Evolutionary conservation across 2,797 vertebrate species (phyloP).

Genomic region (Hippopotamyrus pictus): DNA sequence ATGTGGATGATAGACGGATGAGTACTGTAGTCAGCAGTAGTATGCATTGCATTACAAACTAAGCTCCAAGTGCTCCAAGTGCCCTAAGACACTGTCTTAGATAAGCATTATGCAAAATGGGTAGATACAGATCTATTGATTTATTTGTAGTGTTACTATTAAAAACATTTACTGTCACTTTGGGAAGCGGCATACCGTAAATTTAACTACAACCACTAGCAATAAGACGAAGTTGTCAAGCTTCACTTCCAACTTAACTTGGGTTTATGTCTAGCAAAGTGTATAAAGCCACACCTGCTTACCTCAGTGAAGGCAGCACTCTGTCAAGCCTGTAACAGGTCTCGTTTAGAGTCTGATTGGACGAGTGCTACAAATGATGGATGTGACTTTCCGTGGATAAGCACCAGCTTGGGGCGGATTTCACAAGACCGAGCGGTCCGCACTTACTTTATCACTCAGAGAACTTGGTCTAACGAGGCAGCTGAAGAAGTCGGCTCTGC

Average conservation of each 20-base stretch:
- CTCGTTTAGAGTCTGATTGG: constrained; percentile 27
- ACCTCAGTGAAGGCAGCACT: constrained; percentile 28
- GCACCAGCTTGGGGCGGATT: constrained; percentile 21
- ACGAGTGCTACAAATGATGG: constrained; percentile 29
- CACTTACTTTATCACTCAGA: constrained; percentile 24
- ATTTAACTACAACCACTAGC: not conserved
- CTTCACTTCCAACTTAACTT: constrained; percentile 6
- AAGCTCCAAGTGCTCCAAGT: not conserved
- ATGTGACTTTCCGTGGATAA: constrained; percentile 27
- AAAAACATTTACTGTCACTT: not conserved
- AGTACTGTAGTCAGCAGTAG: not conserved
- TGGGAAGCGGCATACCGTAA: not conserved
- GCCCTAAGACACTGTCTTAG: not conserved
- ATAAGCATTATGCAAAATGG: not conserved
- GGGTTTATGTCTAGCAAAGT: not conserved
- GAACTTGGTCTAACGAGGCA: constrained; percentile 24
- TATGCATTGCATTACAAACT: not conserved
- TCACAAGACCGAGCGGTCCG: constrained; percentile 19
- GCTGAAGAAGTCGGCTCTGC: constrained; percentile 35
- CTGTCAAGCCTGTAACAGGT: constrained; percentile 27
- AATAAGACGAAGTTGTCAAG: not conserved
- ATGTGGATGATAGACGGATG: not conserved
- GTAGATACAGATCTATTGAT: not conserved
- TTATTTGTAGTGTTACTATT: not conserved
- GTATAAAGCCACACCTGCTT: constrained; percentile 26